Conservation (phyloP, 2,797 vertebrate genomes). For the Spinus pinus region DNA sequence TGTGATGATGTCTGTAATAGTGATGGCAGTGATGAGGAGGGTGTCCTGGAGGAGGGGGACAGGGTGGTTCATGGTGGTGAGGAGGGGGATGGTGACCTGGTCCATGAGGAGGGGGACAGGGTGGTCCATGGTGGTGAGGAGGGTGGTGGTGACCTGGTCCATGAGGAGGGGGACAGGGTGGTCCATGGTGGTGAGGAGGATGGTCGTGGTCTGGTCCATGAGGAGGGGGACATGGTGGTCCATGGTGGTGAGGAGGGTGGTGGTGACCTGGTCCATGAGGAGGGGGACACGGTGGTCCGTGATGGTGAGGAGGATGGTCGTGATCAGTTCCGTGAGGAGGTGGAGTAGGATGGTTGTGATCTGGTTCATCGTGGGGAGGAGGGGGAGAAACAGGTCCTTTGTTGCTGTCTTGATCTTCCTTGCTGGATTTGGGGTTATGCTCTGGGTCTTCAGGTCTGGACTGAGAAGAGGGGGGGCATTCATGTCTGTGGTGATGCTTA, state of each 20-base stretch:
- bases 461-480: not conserved
- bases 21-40: not conserved
- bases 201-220: accelerated
- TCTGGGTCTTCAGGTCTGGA: not conserved
- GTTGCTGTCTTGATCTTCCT: not conserved
- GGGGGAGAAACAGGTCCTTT: not conserved
- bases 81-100: not conserved
- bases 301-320: not conserved
- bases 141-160: not conserved
- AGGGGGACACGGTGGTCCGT: not conserved
- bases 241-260: not conserved
- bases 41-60: not conserved
- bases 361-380: not conserved
- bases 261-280: not conserved
- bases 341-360: not conserved
- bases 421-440: not conserved
- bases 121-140: not conserved
- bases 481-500: not conserved
- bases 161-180: not conserved
- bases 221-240: not conserved
- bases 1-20: not conserved
- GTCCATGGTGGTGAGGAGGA: not conserved
- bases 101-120: not conserved
- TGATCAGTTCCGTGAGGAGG: not conserved
- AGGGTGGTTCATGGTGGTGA: not conserved